Evolutionary conservation across 2,113 vertebrate species (phyloP).

Genomic region (Oryzias melastigma): DNA sequence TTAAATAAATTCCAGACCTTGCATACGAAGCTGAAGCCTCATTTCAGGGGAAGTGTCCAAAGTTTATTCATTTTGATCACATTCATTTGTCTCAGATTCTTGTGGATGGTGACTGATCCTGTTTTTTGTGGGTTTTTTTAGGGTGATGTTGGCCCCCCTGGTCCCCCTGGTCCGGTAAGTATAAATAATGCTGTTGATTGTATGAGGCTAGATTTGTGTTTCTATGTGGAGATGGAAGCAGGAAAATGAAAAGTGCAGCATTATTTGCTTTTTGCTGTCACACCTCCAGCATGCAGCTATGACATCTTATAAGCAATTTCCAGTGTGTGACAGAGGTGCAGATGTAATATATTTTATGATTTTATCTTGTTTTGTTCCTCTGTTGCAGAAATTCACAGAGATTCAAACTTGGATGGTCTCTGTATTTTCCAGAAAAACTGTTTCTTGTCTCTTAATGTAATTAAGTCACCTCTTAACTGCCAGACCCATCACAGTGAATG

Average conservation of each 20-base stretch:
- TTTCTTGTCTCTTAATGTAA: slow-evolving; percentile 12
- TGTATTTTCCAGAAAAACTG: slow-evolving; percentile 19
- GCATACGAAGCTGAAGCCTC: not conserved
- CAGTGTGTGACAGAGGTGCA: slow-evolving; percentile 13
- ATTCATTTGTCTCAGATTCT: slow-evolving; percentile 6
- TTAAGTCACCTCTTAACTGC: slow-evolving; percentile 22
- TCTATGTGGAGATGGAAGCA: not conserved
- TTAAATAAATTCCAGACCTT: no score
- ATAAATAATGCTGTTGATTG: slow-evolving; percentile 21
- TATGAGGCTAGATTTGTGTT: not conserved
- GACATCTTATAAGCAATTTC: slow-evolving; percentile 25
- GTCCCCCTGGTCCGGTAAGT: slow-evolving; percentile 82
- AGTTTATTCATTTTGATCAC: not conserved
- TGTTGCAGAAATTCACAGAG: slow-evolving; percentile 15
- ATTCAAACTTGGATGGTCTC: slow-evolving; percentile 5
- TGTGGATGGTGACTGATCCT: slow-evolving; percentile 4
- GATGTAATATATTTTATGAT: slow-evolving; percentile 27
- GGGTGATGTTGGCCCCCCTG: slow-evolving; percentile 80
- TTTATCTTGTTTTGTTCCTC: not conserved
- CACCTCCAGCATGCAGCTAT: slow-evolving; percentile 10
- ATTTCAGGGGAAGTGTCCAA: slow-evolving; percentile 20
- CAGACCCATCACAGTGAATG: slow-evolving; percentile 6
- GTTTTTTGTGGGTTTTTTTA: slow-evolving; percentile 50
- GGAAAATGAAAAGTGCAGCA: slow-evolving; percentile 5
- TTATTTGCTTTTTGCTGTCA: slow-evolving; percentile 33